phyloP scores from a whole-genome alignment of 2,888 invertebrate genomes.

The Abrostola tripartita region DNA sequence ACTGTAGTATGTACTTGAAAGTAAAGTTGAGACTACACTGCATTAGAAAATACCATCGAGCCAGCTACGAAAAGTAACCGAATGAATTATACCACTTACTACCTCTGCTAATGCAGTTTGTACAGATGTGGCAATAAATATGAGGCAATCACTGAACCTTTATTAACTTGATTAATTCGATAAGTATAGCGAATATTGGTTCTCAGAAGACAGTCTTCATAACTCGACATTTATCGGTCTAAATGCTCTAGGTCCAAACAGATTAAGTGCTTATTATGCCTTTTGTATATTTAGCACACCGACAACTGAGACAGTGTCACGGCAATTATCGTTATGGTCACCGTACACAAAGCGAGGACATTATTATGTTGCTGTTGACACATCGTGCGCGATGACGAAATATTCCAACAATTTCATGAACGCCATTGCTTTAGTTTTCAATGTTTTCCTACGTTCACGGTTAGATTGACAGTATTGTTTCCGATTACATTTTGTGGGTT shows the following conservation, averaged over 20 bases:
- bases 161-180: no score
- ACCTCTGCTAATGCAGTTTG: no score
- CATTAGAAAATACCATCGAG: no score
- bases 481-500: conserved; percentile 4
- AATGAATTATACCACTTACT: no score
- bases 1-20: no score
- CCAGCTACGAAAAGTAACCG: no score
- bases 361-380: conserved; percentile 54
- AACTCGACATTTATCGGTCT: no score
- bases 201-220: no score
- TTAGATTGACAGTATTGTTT: conserved; percentile 25
- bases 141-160: no score
- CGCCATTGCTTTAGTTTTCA: conserved; percentile 37
- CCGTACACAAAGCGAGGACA: conserved; percentile 36
- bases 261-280: conserved; percentile 31
- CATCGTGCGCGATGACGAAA: conserved; percentile 66
- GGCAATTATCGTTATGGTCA: conserved; percentile 37
- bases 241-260: conserved; percentile 5
- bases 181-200: no score
- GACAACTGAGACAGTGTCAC: conserved; percentile 23
- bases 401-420: conserved; percentile 74
- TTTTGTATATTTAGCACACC: conserved; percentile 15
- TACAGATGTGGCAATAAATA: no score
- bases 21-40: no score
- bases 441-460: conserved; percentile 13